Percentiles rank a stretch among this genome's conserved stretches.
phyloP scores from a whole-genome alignment of 2,113 vertebrate species.

The Gasterosteus nipponicus region DNA sequence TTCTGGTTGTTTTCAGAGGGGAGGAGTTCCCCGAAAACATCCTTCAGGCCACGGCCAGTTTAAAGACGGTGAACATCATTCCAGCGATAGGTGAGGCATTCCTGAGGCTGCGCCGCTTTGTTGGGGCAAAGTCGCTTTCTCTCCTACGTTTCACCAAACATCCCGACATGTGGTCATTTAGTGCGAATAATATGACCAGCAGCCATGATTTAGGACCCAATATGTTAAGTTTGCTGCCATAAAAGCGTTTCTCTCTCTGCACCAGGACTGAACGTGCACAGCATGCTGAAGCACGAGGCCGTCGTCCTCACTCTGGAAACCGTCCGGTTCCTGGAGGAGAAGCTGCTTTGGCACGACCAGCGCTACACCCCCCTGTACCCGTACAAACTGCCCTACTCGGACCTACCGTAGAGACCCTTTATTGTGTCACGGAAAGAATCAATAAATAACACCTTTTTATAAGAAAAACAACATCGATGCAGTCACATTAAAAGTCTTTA shows the following conservation, averaged over 20 bases:
- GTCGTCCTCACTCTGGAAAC: constrained; percentile 86
- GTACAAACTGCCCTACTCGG: background rate
- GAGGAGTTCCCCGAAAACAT: constrained; percentile 85
- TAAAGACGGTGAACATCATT: constrained; percentile 87
- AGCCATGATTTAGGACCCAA: no score
- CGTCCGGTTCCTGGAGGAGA: constrained; percentile 86
- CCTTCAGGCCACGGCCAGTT: constrained; percentile 70
- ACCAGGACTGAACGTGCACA: constrained; percentile 90
- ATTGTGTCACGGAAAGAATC: background rate
- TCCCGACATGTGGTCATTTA: no score
- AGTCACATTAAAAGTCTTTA: background rate
- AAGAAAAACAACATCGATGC: background rate
- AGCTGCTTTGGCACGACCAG: constrained; percentile 87
- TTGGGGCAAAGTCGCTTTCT: no score
- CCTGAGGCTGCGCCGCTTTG: no score
- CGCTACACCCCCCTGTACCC: constrained; percentile 63
- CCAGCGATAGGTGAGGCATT: constrained; percentile 83
- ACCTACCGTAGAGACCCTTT: constrained; percentile 18
- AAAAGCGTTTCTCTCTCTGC: background rate
- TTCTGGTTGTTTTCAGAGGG: constrained; percentile 67
- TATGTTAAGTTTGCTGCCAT: no score
- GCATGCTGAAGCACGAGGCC: constrained; percentile 88
- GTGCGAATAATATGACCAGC: no score
- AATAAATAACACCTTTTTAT: background rate
- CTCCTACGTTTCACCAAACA: no score